Evolutionary conservation across 1,140 invertebrate species (phyloP).

Genomic region (Protaetia brevitarsis): DNA sequence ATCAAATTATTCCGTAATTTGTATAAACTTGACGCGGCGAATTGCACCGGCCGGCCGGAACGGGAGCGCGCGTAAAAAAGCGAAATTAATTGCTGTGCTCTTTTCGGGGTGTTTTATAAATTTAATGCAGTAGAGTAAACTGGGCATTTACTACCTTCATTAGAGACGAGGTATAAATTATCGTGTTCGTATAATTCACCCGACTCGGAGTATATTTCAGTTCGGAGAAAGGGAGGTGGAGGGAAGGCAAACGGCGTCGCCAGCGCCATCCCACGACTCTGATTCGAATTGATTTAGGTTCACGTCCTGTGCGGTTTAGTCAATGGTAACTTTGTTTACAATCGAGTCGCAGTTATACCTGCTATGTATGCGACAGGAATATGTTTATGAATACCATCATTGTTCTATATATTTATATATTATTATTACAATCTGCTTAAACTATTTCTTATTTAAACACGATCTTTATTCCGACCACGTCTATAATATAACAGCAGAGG

Average conservation of each 20-base stretch:
- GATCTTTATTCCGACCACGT: too few relatives aligned
- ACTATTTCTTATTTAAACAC: too few relatives aligned
- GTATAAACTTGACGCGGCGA: constrained; percentile 2
- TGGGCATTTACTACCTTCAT: constrained; percentile 45
- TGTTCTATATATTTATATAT: too few relatives aligned
- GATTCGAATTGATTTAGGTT: constrained; percentile 26
- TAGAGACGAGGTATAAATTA: constrained; percentile 44
- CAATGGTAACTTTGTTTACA: constrained; percentile 27
- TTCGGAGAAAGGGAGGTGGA: constrained; percentile 16
- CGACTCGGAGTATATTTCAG: constrained; percentile 33
- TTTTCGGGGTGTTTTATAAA: constrained; percentile 26
- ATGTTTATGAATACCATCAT: too few relatives aligned
- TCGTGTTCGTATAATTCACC: constrained; percentile 43
- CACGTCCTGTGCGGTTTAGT: constrained; percentile 23
- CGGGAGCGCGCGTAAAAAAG: not conserved
- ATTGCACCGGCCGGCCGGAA: not conserved
- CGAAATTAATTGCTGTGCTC: constrained; percentile 17
- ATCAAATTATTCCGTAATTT: constrained; percentile 17
- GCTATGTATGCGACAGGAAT: not conserved
- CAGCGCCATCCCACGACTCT: constrained; percentile 24
- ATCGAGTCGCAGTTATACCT: not conserved
- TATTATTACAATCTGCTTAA: too few relatives aligned
- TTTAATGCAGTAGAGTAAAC: constrained; percentile 37
- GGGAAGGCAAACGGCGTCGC: not conserved
- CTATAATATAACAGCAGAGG: too few relatives aligned